phyloP scores from a whole-genome alignment of 53 echinoderm and acorn worm species.

The Holothuria scabra region DNA sequence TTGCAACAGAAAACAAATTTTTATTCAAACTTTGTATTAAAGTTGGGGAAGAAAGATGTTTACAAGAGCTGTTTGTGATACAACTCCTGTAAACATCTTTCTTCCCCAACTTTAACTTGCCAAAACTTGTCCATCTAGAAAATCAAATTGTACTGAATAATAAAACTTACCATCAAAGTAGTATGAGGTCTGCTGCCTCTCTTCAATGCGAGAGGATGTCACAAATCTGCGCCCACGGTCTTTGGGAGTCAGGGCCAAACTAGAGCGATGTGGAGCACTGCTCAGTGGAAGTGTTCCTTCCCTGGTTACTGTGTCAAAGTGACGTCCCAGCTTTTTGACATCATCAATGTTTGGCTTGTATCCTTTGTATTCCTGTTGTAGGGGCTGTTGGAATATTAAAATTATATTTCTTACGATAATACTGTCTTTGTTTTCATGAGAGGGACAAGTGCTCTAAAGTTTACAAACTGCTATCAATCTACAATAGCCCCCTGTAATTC shows the following conservation, averaged over 20 bases:
- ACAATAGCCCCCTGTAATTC: too few relatives aligned
- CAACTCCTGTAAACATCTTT: too few relatives aligned
- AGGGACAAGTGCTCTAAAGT: too few relatives aligned
- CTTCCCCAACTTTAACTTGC: too few relatives aligned
- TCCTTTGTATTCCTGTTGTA: conserved; percentile 83
- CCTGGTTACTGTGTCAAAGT: conserved; percentile 77
- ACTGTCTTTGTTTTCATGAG: neutral
- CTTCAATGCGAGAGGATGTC: conserved; percentile 27
- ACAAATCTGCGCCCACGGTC: conserved; percentile 60
- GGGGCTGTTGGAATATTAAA: conserved; percentile 64
- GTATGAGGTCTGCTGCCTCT: conserved; percentile 46
- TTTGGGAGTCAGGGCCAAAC: conserved; percentile 73
- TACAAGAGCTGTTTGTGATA: too few relatives aligned
- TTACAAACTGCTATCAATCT: too few relatives aligned
- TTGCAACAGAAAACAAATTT: too few relatives aligned
- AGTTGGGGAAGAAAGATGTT: too few relatives aligned
- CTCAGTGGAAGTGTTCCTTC: conserved; percentile 70
- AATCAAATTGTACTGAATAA: too few relatives aligned
- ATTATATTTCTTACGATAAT: neutral
- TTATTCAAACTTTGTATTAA: too few relatives aligned
- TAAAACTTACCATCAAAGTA: conserved; percentile 86
- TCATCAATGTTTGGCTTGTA: conserved; percentile 92
- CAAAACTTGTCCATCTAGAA: too few relatives aligned
- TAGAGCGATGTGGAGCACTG: conserved; percentile 75
- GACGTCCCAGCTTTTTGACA: conserved; percentile 76